Percentiles rank a stretch among this genome's conserved stretches.
These are phyloP conservation scores for Elephantulus edwardii DNA, from an alignment of 2,113 vertebrate genomes.

Conservation along the genomic window DNA sequence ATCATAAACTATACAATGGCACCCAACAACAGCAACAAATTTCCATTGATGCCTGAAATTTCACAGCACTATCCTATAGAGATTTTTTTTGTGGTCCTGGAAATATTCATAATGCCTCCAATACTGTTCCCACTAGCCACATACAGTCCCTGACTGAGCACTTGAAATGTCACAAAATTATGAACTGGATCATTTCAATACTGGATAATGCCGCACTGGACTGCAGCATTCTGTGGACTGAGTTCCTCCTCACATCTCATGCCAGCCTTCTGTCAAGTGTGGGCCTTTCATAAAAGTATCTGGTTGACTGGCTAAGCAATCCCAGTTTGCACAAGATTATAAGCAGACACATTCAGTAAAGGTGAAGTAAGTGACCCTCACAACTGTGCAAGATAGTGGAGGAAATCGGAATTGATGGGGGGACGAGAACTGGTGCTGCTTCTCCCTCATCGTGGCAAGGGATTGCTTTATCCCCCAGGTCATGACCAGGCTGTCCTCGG, in stretches of 20 bases:
- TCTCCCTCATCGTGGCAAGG: background rate
- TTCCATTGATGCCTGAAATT: background rate
- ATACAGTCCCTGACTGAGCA: too few species aligned
- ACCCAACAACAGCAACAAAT: too few species aligned
- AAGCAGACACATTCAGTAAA: background rate
- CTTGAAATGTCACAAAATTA: background rate
- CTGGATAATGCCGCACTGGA: background rate
- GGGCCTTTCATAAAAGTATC: background rate
- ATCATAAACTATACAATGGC: too few species aligned
- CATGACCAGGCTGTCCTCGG: background rate
- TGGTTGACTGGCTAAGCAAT: background rate
- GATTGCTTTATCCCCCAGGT: background rate
- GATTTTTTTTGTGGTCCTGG: background rate
- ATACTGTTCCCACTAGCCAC: background rate
- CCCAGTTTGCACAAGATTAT: background rate
- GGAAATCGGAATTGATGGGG: background rate
- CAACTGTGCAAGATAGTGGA: accelerated
- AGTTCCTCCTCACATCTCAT: background rate
- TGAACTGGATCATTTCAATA: background rate
- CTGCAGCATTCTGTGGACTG: background rate
- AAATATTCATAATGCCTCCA: background rate
- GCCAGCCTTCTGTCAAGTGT: background rate
- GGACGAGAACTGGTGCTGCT: accelerated
- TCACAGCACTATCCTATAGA: background rate
- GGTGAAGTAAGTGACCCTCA: background rate